These are phyloP conservation scores for Limnephilus rhombicus DNA, from an alignment of 2,888 invertebrate species.

Conservation along the genomic window DNA sequence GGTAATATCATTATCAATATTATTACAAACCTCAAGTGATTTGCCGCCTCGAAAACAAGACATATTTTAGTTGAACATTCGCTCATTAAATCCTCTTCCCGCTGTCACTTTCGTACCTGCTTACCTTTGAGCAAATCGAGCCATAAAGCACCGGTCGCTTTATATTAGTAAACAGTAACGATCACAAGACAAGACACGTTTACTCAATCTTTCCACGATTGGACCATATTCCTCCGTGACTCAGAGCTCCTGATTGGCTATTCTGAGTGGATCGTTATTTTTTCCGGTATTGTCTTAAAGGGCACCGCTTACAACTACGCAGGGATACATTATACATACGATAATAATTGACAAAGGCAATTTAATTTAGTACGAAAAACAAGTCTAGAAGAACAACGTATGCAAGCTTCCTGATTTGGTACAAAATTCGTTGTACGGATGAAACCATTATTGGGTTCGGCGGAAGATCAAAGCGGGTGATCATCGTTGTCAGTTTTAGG, in stretches of 20 bases:
- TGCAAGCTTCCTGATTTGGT: constrained; percentile 37
- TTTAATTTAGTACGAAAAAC: constrained; percentile 38
- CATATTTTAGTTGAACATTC: not conserved
- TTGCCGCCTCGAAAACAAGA: too few species aligned
- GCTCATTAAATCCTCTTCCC: not conserved
- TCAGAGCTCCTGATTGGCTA: constrained; percentile 25
- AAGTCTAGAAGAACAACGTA: constrained; percentile 14
- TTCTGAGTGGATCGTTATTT: constrained; percentile 17
- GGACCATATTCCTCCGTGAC: constrained; percentile 29
- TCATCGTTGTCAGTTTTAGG: constrained; percentile 26
- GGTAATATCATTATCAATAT: too few species aligned
- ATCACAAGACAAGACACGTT: not conserved
- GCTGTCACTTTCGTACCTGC: not conserved
- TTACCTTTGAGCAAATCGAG: not conserved
- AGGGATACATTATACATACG: constrained; percentile 6
- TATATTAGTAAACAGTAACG: not conserved
- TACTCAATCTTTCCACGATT: constrained; percentile 15
- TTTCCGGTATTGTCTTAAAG: constrained; percentile 19
- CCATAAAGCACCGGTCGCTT: not conserved
- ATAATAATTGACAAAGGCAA: constrained; percentile 48
- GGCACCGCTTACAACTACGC: constrained; percentile 47
- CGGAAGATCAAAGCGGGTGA: constrained; percentile 40
- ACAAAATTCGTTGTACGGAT: constrained; percentile 33
- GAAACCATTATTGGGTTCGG: constrained; percentile 44
- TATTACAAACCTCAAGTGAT: not conserved